A percentile compares a stretch with the other conserved stretches of the same genome.
These are phyloP conservation scores for Zootermopsis nevadensis DNA, from an alignment of 2,888 invertebrate species.

Conservation along the genomic window DNA sequence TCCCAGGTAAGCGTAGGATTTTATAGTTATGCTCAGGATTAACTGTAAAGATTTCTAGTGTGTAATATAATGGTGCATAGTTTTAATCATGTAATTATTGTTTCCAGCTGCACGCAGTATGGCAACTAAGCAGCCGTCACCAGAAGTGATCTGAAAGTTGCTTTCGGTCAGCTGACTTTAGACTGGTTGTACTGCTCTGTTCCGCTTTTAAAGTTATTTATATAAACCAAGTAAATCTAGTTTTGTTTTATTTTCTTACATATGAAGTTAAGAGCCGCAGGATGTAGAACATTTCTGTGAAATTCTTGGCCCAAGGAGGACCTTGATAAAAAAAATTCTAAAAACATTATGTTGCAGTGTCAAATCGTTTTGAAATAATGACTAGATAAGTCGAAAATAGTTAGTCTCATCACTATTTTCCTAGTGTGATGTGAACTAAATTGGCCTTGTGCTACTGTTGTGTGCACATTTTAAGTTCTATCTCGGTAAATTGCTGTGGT, in stretches of 20 bases:
- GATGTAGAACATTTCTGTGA: not conserved
- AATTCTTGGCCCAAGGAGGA: not conserved
- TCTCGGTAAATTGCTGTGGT: too few relatives aligned
- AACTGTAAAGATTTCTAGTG: not conserved
- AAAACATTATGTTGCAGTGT: constrained; percentile 27
- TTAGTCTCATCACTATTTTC: not conserved
- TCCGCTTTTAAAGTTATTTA: constrained; percentile 12
- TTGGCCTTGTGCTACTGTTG: not conserved
- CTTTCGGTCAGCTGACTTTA: constrained; percentile 31
- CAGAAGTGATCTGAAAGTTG: constrained; percentile 32
- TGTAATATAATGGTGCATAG: too few relatives aligned
- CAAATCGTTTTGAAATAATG: constrained; percentile 18
- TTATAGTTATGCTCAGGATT: not conserved
- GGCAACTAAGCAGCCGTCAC: constrained; percentile 38
- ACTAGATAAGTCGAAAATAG: not conserved
- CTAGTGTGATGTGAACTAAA: too few relatives aligned
- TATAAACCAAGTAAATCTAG: not conserved
- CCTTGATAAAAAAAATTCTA: constrained; percentile 17
- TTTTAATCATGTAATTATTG: constrained; percentile 24
- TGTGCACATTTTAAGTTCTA: not conserved
- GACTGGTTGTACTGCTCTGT: not conserved
- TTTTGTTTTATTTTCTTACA: not conserved
- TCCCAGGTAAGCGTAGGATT: not conserved
- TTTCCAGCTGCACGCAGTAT: constrained; percentile 19
- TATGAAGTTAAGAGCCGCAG: not conserved